phyloP scores from a whole-genome alignment of 1,140 invertebrate species.

The Triops cancriformis region DNA sequence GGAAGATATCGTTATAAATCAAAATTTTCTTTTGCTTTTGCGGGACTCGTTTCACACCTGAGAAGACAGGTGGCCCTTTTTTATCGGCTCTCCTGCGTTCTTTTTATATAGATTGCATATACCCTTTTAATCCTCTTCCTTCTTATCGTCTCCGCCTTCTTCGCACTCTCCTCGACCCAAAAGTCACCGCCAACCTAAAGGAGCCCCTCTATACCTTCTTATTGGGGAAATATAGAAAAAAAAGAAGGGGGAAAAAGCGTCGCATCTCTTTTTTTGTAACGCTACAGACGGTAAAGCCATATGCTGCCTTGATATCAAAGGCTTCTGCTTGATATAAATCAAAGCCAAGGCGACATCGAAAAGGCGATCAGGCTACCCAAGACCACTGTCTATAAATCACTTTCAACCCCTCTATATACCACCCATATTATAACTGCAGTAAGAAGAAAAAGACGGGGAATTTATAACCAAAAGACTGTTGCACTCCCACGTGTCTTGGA shows the following conservation, averaged over 20 bases:
- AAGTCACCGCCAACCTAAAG: conserved; percentile 1
- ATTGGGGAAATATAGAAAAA: background rate
- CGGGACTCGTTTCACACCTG: conserved; percentile 7
- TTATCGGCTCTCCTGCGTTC: conserved; percentile 4
- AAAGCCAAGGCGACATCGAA: conserved; percentile 9
- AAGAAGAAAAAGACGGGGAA: background rate
- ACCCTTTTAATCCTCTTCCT: conserved; percentile 13
- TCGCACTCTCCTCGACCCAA: background rate
- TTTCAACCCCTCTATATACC: conserved; percentile 13
- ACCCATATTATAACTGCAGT: conserved; percentile 1
- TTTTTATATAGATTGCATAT: conserved; percentile 11
- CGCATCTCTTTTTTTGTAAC: background rate
- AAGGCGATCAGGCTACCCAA: conserved; percentile 4
- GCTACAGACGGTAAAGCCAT: background rate
- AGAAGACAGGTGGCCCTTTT: conserved; percentile 12
- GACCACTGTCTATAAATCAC: conserved; percentile 13
- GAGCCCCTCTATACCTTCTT: background rate
- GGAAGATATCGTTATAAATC: conserved; percentile 14
- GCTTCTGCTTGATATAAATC: conserved; percentile 14
- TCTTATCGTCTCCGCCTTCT: background rate
- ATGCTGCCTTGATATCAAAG: conserved; percentile 13
- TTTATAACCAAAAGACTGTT: conserved; percentile 6
- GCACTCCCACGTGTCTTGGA: background rate
- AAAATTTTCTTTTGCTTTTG: conserved; percentile 14
- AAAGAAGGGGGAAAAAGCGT: background rate